Base-by-base conservation (phyloP, 1,140 invertebrate species). In the Leucophenga varia region DNA sequence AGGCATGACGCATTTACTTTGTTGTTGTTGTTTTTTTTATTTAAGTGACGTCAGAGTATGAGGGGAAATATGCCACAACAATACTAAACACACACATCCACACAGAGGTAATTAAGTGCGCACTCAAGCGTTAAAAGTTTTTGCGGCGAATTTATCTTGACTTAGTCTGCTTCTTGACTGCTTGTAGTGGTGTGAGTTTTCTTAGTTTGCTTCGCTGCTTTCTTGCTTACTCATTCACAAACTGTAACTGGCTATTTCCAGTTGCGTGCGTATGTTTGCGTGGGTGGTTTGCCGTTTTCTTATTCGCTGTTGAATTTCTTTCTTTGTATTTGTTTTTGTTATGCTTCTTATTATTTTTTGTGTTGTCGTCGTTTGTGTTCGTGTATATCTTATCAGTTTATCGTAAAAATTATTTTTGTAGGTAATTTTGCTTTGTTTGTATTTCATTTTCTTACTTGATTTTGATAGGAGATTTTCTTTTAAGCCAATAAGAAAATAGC, bases 61-160 rank as follows among this genome's bases (percentile, higher is more conserved):
- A 64, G 61, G 61, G 63, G 61, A 54, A 61, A 39, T 7, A 22
- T 9, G 36, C 41, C 48, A 51, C 50, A 59, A 49, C 59, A 53
- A 56, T 43, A 43, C n/a, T n/a, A n/a, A n/a, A n/a, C n/a, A n/a
- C n/a, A n/a, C n/a, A n/a, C n/a, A n/a, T n/a, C n/a, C n/a, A n/a
- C n/a, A n/a, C n/a, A n/a, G n/a, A n/a, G n/a, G n/a, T n/a, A n/a
- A n/a, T n/a, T n/a, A n/a, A n/a, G n/a, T n/a, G n/a, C n/a, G n/a
- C n/a, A n/a, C n/a, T n/a, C n/a, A n/a, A n/a, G n/a, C n/a, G n/a
- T n/a, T n/a, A 18, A n/a, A 38, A 38, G 41, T 36, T 30, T 50
- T 38, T 65, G 63, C 61, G 61, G 61, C 61, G 61, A 65, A 65
- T 65, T 67, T 49, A 37, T 35, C 31, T 34, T 49, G 4, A 12